Evolutionary conservation across 2,113 vertebrate species (phyloP).

Genomic region (Orientallactaga bullata): DNA sequence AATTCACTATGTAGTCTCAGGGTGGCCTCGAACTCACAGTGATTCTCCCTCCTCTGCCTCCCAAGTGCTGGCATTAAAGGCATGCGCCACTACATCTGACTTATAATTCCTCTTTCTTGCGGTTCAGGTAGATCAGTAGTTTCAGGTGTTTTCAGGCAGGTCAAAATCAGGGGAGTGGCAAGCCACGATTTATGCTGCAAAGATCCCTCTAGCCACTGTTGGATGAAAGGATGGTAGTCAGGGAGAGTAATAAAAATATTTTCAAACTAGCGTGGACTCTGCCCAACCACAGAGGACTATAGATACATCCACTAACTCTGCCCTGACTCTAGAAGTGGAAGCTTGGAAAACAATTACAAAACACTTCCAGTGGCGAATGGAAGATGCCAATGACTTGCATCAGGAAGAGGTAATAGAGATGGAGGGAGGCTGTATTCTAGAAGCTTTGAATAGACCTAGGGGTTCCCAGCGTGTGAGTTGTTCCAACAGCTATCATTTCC

Average conservation of each 20-base stretch:
- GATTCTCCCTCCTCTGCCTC: too few relatives aligned
- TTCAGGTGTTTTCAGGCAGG: conserved; percentile 39
- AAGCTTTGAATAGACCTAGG: neutral
- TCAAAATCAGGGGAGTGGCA: neutral
- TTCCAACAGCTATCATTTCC: neutral
- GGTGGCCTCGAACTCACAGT: too few relatives aligned
- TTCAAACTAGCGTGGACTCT: neutral
- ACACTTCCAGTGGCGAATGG: neutral
- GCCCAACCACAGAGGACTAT: neutral
- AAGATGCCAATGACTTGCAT: neutral
- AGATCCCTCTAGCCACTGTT: neutral
- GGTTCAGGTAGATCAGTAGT: conserved; percentile 18
- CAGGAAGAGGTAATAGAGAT: neutral
- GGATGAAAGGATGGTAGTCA: neutral
- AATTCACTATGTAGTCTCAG: too few relatives aligned
- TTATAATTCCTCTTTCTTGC: neutral
- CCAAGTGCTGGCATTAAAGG: too few relatives aligned
- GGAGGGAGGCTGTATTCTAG: neutral
- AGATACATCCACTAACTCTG: neutral
- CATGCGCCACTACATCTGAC: too few relatives aligned
- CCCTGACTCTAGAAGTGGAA: neutral
- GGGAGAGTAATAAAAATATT: conserved; percentile 4
- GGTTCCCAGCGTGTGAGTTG: neutral
- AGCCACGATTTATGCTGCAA: conserved; percentile 4
- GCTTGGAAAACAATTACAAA: neutral